Evolutionary conservation across 2,797 vertebrate genomes (phyloP).

Genomic region (Phataginus tetradactyla): DNA sequence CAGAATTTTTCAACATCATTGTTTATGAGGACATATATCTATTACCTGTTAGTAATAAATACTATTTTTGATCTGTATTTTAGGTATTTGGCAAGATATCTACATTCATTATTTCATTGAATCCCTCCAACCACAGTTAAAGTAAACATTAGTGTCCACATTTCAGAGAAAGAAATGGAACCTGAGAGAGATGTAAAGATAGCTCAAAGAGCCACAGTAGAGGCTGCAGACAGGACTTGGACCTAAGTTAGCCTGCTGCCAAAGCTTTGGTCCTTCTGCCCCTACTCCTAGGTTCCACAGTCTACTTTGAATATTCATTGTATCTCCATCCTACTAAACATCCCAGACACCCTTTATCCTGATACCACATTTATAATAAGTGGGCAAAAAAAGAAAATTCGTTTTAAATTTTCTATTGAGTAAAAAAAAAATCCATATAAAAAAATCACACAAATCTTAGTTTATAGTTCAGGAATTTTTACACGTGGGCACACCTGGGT

Average conservation of each 20-base stretch:
- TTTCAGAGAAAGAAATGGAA: background rate
- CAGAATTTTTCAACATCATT: background rate
- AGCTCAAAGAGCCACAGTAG: background rate
- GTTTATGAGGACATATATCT: background rate
- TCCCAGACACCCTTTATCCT: background rate
- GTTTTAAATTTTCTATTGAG: background rate
- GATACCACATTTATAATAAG: background rate
- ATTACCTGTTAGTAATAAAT: background rate
- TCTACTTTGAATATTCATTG: background rate
- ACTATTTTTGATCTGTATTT: background rate
- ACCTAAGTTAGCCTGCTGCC: background rate
- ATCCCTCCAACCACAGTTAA: background rate
- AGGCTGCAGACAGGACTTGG: background rate
- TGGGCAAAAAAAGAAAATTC: background rate
- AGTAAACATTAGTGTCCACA: background rate
- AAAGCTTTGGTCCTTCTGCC: background rate
- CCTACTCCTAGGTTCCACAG: too few species aligned
- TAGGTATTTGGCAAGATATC: background rate
- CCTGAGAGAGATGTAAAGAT: background rate
- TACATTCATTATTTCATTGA: background rate
- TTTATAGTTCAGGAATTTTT: background rate
- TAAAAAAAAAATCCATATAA: background rate
- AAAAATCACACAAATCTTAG: background rate
- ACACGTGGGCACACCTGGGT: background rate
- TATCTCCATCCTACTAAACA: background rate